Conservation (phyloP, 1,140 invertebrate genomes). For the Drosophila ohnishii region DNA sequence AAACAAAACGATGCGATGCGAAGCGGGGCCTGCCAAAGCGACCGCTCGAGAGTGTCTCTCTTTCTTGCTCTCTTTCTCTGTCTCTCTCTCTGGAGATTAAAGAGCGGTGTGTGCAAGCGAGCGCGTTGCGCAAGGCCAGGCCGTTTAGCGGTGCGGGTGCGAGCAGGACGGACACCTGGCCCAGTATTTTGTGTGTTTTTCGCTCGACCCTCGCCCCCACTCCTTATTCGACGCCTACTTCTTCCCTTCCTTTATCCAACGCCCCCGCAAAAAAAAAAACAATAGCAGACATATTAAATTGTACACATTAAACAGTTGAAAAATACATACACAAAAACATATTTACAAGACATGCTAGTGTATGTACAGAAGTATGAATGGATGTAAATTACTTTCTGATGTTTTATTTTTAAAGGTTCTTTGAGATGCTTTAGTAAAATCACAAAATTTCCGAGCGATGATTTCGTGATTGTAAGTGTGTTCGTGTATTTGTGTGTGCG, state of each 20-base stretch:
- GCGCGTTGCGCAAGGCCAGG: conserved; percentile 76
- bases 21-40: conserved; percentile 68
- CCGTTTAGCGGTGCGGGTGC: conserved; percentile 40
- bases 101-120: conserved; percentile 54
- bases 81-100: conserved; percentile 4
- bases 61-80: conserved; percentile 8
- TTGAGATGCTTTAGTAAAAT: too few species aligned
- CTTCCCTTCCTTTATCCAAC: conserved; percentile 2
- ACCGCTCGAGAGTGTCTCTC: conserved; percentile 55
- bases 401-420: background rate
- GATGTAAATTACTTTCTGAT: too few species aligned
- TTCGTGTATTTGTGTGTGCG: background rate
- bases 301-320: conserved; percentile 9
- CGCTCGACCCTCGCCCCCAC: conserved; percentile 29
- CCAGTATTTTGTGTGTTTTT: conserved; percentile 50
- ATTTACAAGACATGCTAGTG: too few species aligned
- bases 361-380: background rate
- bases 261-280: background rate
- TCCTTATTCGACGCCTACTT: background rate
- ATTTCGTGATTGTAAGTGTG: background rate
- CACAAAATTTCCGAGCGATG: background rate
- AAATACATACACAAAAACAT: background rate
- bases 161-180: conserved; percentile 52
- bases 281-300: conserved; percentile 9
- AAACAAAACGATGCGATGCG: conserved; percentile 45